Percentiles rank a stretch among this genome's conserved stretches.
These are phyloP conservation scores for Halictus quadricinctus DNA, from an alignment of 2,888 invertebrate genomes.

Conservation along the genomic window DNA sequence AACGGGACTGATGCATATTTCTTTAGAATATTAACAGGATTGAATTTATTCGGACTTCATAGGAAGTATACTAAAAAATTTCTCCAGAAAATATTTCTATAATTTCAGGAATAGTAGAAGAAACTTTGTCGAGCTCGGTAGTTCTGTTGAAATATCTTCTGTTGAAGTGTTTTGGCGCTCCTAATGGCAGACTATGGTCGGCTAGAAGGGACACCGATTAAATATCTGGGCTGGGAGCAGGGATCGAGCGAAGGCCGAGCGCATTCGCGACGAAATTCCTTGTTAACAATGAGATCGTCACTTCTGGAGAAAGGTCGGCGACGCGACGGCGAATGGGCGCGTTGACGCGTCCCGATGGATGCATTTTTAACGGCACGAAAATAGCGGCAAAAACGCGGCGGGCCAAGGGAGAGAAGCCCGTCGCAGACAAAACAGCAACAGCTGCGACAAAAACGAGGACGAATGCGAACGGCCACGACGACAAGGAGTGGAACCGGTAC, in stretches of 20 bases:
- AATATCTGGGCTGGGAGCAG: not conserved
- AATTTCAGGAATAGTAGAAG: not conserved
- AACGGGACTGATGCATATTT: too few species aligned
- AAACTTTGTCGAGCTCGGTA: not conserved
- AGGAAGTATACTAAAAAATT: not conserved
- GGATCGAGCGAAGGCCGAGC: not conserved
- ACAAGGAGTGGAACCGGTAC: constrained; percentile 48
- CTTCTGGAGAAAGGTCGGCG: constrained; percentile 58
- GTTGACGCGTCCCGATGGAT: constrained; percentile 78
- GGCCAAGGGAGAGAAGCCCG: constrained; percentile 53
- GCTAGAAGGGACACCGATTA: not conserved
- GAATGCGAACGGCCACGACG: constrained; percentile 57
- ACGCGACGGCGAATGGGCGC: constrained; percentile 71
- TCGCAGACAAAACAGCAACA: constrained; percentile 78
- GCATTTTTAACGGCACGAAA: constrained; percentile 81
- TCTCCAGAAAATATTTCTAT: not conserved
- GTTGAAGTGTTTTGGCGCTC: not conserved
- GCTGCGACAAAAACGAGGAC: constrained; percentile 72
- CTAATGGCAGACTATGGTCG: not conserved
- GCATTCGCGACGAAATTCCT: constrained; percentile 6
- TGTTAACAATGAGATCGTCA: constrained; percentile 32
- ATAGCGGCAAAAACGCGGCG: constrained; percentile 74
- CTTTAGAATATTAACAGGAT: too few species aligned
- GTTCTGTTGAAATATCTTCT: too few species aligned
- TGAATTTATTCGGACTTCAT: too few species aligned